Conservation (phyloP, 2,888 invertebrate genomes). For the Trisateles emortualis region DNA sequence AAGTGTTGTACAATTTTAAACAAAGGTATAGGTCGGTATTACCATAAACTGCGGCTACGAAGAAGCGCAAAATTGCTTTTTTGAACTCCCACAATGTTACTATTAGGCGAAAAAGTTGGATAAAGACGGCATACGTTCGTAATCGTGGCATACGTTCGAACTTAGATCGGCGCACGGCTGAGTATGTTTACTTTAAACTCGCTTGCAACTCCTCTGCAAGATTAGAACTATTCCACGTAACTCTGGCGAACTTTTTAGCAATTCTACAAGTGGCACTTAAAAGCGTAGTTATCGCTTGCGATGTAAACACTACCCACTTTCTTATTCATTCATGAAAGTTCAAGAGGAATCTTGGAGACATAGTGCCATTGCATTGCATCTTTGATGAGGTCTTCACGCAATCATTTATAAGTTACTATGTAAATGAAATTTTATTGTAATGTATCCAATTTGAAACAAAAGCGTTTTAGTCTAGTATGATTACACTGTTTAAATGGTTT, state of each 20-base stretch:
- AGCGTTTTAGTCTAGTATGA: background rate
- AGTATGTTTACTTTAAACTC: slow-evolving; percentile 65
- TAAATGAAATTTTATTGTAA: slow-evolving; percentile 16
- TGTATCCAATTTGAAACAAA: background rate
- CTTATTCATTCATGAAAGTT: slow-evolving; percentile 61
- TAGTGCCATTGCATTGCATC: slow-evolving; percentile 38
- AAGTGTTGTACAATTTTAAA: slow-evolving; percentile 82
- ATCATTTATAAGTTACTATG: slow-evolving; percentile 31
- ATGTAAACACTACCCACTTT: slow-evolving; percentile 53
- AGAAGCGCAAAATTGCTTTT: slow-evolving; percentile 80
- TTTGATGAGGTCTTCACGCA: slow-evolving; percentile 25
- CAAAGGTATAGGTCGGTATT: slow-evolving; percentile 77
- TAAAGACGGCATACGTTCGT: slow-evolving; percentile 66
- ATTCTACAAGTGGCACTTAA: slow-evolving; percentile 65
- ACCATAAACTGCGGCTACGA: slow-evolving; percentile 78
- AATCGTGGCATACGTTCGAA: slow-evolving; percentile 57
- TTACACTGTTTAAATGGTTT: background rate
- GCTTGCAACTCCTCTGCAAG: slow-evolving; percentile 65
- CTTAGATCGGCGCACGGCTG: slow-evolving; percentile 51
- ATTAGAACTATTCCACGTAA: slow-evolving; percentile 80
- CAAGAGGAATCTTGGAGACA: slow-evolving; percentile 41
- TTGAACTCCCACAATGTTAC: slow-evolving; percentile 82
- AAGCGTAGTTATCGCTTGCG: slow-evolving; percentile 62
- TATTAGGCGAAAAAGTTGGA: slow-evolving; percentile 77
- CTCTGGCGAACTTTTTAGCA: slow-evolving; percentile 78